Percentiles rank a stretch among this genome's conserved stretches.
Conservation (phyloP, 2,888 invertebrate species). For the Callyntrura sp. region DNA sequence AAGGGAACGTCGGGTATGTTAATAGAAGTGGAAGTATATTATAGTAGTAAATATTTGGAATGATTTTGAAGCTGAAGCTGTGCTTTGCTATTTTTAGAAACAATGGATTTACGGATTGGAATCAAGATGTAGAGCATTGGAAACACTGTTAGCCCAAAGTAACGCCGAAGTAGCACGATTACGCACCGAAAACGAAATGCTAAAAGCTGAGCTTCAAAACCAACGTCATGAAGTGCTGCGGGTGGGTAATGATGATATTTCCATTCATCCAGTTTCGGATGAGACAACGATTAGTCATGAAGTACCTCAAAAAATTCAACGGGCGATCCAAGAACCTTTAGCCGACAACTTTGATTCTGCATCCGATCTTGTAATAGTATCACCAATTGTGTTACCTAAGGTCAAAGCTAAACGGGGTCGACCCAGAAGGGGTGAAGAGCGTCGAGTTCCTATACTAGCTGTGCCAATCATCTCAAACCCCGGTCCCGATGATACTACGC, state of each 20-base stretch:
- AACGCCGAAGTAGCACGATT: constrained; percentile 77
- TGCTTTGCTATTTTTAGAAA: constrained; percentile 74
- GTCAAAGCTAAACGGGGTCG: constrained; percentile 81
- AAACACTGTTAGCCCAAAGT: constrained; percentile 74
- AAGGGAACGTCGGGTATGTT: constrained; percentile 85
- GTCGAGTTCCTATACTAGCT: constrained; percentile 74
- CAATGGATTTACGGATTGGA: constrained; percentile 82
- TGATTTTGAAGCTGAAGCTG: too few species aligned
- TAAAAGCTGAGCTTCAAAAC: constrained; percentile 76
- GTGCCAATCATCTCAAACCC: constrained; percentile 54
- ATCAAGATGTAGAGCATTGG: constrained; percentile 75
- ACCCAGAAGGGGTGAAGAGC: constrained; percentile 82
- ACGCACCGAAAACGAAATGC: constrained; percentile 75
- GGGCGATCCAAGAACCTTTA: constrained; percentile 54
- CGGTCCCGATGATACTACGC: constrained; percentile 29
- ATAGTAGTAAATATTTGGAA: not conserved
- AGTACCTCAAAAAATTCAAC: not conserved
- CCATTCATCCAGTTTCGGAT: not conserved
- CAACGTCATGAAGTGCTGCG: constrained; percentile 41
- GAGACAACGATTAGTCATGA: constrained; percentile 40
- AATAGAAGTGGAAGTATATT: not conserved
- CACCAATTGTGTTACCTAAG: constrained; percentile 68
- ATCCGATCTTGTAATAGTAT: constrained; percentile 55
- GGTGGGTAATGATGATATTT: not conserved
- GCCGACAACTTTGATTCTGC: constrained; percentile 38